Evolutionary conservation across 2,797 vertebrate genomes (phyloP), one percentile per base, ranked within the genome.

Genomic region (Cirrhinus molitorella): DNA sequence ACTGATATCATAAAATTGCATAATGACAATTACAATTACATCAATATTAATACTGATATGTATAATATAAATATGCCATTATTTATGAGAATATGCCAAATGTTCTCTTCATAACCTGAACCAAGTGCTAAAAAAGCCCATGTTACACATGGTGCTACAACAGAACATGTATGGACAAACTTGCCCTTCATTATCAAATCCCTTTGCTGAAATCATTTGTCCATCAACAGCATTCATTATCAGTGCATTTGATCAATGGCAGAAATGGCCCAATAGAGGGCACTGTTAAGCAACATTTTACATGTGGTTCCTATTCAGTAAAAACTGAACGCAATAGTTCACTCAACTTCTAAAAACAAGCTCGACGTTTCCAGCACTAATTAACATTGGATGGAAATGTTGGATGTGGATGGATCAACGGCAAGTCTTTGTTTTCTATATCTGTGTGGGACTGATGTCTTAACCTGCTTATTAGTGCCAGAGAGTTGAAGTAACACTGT

Each of bases 381-480:
- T 55, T 78, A n/a, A 67, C 61, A 63, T 80, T 83, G 77, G 75
- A 81, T 59, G 71, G 83, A 88, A 65, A 79, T 72, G 21, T 79
- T 53, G 19, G 82, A 65, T 79, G 73, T 80, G 77, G 75, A 85
- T 45, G 74, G 14, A 78, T 66, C 74, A 25, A 63, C 37, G 61
- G 65, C 28, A 74, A 79, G 79, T 76, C 79, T 74, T 65, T 51
- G 53, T 81, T 82, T 74, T 49, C 43, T 75, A 83, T 43, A 57
- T 82, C 53, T 79, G 49, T 72, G 80, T 76, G 73, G 78, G 59
- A 82, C 68, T 61, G 16, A 51, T 73, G 78, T 71, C 80, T 25
- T 81, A 66, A 90, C 66, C 74, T 90, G 57, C 86, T 71, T 87
- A 72, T 90, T 90, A 88, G 88, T 93, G 90, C 91, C 91, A 83